Base-by-base conservation (phyloP, 2,113 vertebrate species). In the Cairina moschata region DNA sequence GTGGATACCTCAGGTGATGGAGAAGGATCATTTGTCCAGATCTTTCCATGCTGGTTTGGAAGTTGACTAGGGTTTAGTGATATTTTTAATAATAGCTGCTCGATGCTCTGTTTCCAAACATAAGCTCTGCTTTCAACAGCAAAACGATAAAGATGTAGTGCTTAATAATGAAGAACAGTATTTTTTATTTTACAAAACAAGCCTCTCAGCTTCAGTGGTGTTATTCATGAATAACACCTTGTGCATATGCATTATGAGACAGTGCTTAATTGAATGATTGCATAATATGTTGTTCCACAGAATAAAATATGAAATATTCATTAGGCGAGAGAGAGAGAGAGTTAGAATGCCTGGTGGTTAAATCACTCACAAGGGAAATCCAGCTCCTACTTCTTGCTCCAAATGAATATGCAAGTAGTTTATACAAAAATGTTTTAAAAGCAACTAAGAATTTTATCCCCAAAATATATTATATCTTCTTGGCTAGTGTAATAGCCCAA, bases 301-400 rank as follows among this genome's bases (percentile, higher is more conserved):
- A 91, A 96, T 96, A 96, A 93, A 97, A 92, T 91, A 96, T 97
- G 88, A 97, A 97, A 97, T 97, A 97, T 96, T 96, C 94, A 97
- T 97, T 96, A 96, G 76, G 74, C 69, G 77, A 91, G 95, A 95
- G 86, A 92, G 74, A 92, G 74, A 76, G 76, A 78, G 92, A 86
- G 92, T 88, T 75, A 86, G 83, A 92, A 95, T 95, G 95, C 95
- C 91, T 96, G 66, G 77, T 96, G 83, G 86, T 96, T 95, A 96
- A 95, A 94, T 84, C 80, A 82, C 80, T 92, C 96, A 96, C 80
- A 17, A 65, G 96, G 96, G 95, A 95, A 93, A 96, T 94, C 56
- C 89, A 86, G 48, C 76, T 91, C 73, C 83, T 86, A 77, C 59
- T 97, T 68, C 56, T 92, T 94, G 65, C 72, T 94, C 82, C 65